Evolutionary conservation across 2,797 vertebrate genomes (phyloP), one percentile per base, ranked within the genome.

Genomic region (Tenualosa ilisha): DNA sequence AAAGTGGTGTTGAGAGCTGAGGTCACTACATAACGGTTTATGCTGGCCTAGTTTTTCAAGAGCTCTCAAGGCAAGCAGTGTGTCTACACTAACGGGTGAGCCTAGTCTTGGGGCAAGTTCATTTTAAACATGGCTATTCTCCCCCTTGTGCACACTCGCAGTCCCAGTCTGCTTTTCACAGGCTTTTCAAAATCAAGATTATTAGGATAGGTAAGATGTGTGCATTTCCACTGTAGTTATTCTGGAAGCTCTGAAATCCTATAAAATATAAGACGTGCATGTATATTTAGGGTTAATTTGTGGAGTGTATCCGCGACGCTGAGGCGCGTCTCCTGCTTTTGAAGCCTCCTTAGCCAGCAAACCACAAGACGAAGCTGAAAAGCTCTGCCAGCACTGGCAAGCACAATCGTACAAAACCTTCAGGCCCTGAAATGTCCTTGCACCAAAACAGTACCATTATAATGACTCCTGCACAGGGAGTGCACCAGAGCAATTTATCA

Each of bases 401-500:
- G 82, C 81, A 63, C 22, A 37, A 59, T 86, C 86, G 81, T 85
- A 89, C 90, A 86, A 65, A 82, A 86, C 87, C 85, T 90, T 89
- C 85, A 88, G 22, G 89, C 84, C 87, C 86, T 89, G 83, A 91
- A 20, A 79, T 92, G 90, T 87, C 84, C 84, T 89, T 82, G 81
- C 84, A 88, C 81, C 90, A 91, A 88, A 91, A 54, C 31, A 85
- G 83, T 88, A 83, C 86, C 91, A 91, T 88, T 85, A 90, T 89
- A 85, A 86, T 49, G 31, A 85, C 83, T 50, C 53, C 85, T 82
- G 72, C 22, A 59, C 81, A 56, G 79, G 72, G 59, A 87, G 37
- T 89, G 86, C 90, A 92, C 91, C 84, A 81, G 83, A 86, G 56
- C 84, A 86, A 85, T 91, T 89, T 43, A 91, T 91, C 86, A 88